Conservation (phyloP, 1,140 invertebrate genomes). For the Bombus ignitus region DNA sequence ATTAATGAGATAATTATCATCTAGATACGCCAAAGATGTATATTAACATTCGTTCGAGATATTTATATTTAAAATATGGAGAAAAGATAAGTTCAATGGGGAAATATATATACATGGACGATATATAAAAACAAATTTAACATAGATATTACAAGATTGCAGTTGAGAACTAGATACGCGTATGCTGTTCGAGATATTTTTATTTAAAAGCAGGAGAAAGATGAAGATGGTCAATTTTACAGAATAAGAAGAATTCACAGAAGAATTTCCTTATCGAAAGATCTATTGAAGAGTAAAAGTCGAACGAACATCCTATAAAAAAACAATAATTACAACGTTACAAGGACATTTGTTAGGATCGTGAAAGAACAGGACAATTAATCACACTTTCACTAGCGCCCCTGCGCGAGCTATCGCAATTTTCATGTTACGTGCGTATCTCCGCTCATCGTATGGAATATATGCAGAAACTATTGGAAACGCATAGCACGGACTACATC, state of each 20-base stretch:
- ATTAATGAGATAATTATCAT: background rate
- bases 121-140: background rate
- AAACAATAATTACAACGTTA: background rate
- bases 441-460: background rate
- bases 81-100: background rate
- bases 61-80: too few relatives aligned
- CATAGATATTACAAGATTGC: too few relatives aligned
- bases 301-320: background rate
- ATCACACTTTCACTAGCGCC: slow-evolving; percentile 9
- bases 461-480: background rate
- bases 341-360: background rate
- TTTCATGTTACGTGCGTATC: background rate
- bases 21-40: too few relatives aligned
- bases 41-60: background rate
- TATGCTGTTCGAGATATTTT: background rate
- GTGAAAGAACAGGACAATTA: background rate
- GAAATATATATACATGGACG: too few relatives aligned
- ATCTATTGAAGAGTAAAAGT: background rate
- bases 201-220: background rate
- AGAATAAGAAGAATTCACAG: background rate
- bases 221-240: background rate
- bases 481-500: background rate
- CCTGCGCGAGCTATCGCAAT: background rate
- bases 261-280: background rate
- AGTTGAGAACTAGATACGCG: background rate